A percentile compares a stretch with the other conserved stretches of the same genome.
Conservation (phyloP, 2,888 invertebrate genomes). For the Apodemia mormo region DNA sequence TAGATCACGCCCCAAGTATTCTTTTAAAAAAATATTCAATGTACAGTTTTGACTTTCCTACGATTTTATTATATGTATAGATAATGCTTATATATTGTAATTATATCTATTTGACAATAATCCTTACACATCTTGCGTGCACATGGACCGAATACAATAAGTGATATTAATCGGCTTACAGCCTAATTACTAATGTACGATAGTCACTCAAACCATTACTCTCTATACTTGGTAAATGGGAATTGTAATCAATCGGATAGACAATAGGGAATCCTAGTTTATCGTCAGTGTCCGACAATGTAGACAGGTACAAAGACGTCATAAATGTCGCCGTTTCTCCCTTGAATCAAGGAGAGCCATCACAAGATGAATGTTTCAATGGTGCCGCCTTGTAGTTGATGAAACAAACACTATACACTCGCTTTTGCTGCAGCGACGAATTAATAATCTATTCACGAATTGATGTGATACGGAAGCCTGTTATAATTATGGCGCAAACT, state of each 20-base stretch:
- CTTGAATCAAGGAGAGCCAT: constrained; percentile 45
- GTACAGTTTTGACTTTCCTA: too few relatives aligned
- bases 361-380: constrained; percentile 38
- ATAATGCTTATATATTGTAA: not conserved
- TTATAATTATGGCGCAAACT: not conserved
- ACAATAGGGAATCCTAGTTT: constrained; percentile 53
- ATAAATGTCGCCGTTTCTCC: constrained; percentile 40
- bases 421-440: constrained; percentile 10
- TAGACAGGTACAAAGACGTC: constrained; percentile 43
- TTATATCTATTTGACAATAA: not conserved
- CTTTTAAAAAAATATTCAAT: too few relatives aligned
- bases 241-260: constrained; percentile 64
- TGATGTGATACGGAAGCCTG: not conserved
- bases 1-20: too few relatives aligned
- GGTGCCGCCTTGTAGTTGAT: constrained; percentile 24
- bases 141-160: constrained; percentile 3
- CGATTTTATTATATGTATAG: too few relatives aligned
- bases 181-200: constrained; percentile 52
- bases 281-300: constrained; percentile 40
- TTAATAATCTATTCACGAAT: constrained; percentile 13
- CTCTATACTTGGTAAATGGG: constrained; percentile 48
- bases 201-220: constrained; percentile 36
- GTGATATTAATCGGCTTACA: constrained; percentile 58
- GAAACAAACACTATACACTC: constrained; percentile 16
- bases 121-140: not conserved